A percentile compares a stretch with the other conserved stretches of the same genome.
Conservation (phyloP, 1,140 invertebrate genomes). For the Anastrepha ludens region DNA sequence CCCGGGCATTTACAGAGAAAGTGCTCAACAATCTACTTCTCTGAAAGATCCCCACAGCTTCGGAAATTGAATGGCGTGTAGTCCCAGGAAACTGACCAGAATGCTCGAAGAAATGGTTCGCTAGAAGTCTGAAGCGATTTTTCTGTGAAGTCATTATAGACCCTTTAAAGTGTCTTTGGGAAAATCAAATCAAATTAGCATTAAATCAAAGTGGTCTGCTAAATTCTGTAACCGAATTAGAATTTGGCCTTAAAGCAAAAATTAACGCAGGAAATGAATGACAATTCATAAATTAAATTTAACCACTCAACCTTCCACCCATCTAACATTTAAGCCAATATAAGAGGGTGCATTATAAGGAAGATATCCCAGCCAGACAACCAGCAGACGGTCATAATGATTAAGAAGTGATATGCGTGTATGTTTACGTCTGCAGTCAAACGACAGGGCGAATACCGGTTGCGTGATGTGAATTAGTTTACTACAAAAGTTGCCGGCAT, state of each 20-base stretch:
- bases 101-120: too few species aligned
- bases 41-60: too few species aligned
- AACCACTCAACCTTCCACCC: background rate
- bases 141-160: too few species aligned
- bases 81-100: too few species aligned
- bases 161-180: too few species aligned
- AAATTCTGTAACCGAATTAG: background rate
- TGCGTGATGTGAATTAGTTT: conserved; percentile 43
- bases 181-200: too few species aligned
- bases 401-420: background rate
- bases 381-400: conserved; percentile 39
- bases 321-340: background rate
- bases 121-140: too few species aligned
- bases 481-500: conserved; percentile 36
- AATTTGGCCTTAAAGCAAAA: background rate
- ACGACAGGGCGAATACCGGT: conserved; percentile 6
- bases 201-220: background rate
- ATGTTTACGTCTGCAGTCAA: background rate
- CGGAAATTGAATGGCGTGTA: too few species aligned
- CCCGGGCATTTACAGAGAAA: too few species aligned
- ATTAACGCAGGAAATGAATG: background rate
- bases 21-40: too few species aligned
- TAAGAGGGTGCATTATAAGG: conserved; percentile 17
- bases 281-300: background rate
- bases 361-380: conserved; percentile 11